Evolutionary conservation across 2,113 vertebrate genomes (phyloP), one percentile per base, ranked within the genome.

Genomic region (Prunella himalayana): DNA sequence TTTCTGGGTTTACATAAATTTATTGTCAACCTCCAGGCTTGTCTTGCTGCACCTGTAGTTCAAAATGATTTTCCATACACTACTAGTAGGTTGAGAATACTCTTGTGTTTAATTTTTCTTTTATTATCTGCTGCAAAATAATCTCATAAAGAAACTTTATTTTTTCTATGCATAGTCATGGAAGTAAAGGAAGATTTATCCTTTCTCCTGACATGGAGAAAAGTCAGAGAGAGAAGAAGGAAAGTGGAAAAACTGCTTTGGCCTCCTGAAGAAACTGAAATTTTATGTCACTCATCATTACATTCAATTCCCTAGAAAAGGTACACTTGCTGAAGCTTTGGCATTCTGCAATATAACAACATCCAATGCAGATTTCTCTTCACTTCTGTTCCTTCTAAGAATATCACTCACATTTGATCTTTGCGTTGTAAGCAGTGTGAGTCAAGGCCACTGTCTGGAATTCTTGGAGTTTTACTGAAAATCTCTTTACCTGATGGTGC

Each of bases 401-500:
- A 16, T 18, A 41, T 57, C 2, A 10, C 4, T 77, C 3, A 2
- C 4, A 6, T 73, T 81, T 82, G 9, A 2, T 65, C 19, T 61
- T 22, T 0, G 1, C n/a, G 73, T 17, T 89, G 27, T 35, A 15
- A 31, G 15, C 39, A 41, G 9, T 18, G 33, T 70, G 41, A 81
- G 8, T 75, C 42, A 82, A 51, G 17, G 28, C 15, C 1, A 1
- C 37, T 65, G 5, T 35, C 18, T 70, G 31, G 6, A 73, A 49
- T 81, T 73, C 37, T 56, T 70, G 54, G 10, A 69, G 41, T 72
- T 56, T 49, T 83, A 33, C 10, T 18, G 22, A 22, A 83, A 66
- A 17, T 27, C 7, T 75, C 16, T 61, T 30, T 31, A 22, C 0
- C 0, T 54, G 18, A 39, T 60, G 15, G 3, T 86, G 11, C 18